Conservation (phyloP, 2,797 vertebrate species). For the Pantherophis alleghaniensis region DNA sequence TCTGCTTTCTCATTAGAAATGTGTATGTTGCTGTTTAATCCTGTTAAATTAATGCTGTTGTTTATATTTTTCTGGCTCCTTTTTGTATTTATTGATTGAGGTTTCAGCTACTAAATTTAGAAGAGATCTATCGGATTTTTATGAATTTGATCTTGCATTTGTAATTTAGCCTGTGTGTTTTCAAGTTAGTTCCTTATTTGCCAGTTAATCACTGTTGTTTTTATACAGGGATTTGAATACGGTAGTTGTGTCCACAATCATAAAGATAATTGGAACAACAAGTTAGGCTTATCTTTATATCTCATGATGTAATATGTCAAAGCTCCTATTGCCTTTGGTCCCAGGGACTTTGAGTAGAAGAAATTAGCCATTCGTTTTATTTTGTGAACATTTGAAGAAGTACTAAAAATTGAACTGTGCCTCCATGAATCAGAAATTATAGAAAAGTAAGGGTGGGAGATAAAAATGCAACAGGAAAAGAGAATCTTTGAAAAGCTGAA, state of each 20-base stretch:
- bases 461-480: not conserved
- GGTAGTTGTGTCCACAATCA: conserved; percentile 34
- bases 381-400: not conserved
- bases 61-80: conserved; percentile 66
- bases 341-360: not conserved
- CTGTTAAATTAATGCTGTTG: conserved; percentile 72
- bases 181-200: conserved; percentile 54
- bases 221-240: conserved; percentile 27
- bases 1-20: conserved; percentile 71
- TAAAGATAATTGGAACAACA: conserved; percentile 42
- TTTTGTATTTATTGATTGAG: conserved; percentile 65
- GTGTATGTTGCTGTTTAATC: conserved; percentile 72
- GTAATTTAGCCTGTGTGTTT: conserved; percentile 52
- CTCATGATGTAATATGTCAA: conserved; percentile 1
- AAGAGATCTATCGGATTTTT: conserved; percentile 47
- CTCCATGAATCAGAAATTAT: not conserved
- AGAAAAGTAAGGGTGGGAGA: not conserved
- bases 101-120: conserved; percentile 61
- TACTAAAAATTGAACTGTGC: not conserved
- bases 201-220: conserved; percentile 60
- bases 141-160: conserved; percentile 45
- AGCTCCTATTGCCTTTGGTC: not conserved
- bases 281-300: not conserved
- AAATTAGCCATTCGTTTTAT: not conserved
- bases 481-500: not conserved